phyloP scores from a whole-genome alignment of 2,888 invertebrate species.

The Willowsia nigromaculata region DNA sequence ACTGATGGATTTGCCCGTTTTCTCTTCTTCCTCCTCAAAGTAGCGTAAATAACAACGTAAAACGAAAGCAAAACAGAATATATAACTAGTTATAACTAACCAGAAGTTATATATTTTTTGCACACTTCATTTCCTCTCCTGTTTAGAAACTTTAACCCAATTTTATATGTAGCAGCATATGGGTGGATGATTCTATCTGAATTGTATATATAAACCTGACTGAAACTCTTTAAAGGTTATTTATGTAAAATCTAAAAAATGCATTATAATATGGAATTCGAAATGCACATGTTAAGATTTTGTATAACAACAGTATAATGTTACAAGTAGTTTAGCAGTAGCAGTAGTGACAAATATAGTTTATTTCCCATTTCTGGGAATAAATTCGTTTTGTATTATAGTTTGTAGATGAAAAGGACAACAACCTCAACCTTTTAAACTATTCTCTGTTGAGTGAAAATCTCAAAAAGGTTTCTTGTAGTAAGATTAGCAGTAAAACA shows the following conservation, averaged over 20 bases:
- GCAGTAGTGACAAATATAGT: conserved; percentile 9
- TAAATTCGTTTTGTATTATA: conserved; percentile 65
- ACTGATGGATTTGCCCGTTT: conserved; percentile 62
- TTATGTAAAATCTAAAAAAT: conserved; percentile 32
- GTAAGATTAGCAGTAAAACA: background rate
- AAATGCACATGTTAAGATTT: conserved; percentile 44
- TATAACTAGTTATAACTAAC: too few species aligned
- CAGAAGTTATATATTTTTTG: too few species aligned
- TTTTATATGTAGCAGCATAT: too few species aligned
- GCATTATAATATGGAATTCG: conserved; percentile 50
- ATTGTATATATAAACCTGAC: background rate
- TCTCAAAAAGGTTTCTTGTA: conserved; percentile 49
- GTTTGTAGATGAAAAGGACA: conserved; percentile 59
- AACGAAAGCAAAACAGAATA: conserved; percentile 25
- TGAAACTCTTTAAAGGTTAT: background rate
- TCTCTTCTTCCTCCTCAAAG: background rate
- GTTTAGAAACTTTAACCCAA: background rate
- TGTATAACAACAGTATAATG: conserved; percentile 10
- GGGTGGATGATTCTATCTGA: background rate
- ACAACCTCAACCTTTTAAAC: conserved; percentile 11
- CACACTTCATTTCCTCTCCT: background rate
- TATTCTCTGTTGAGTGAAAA: conserved; percentile 45
- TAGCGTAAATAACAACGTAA: conserved; percentile 30
- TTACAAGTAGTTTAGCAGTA: background rate
- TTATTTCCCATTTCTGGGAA: conserved; percentile 19